Evolutionary conservation across 2,888 invertebrate species (phyloP).

Genomic region (Spilosoma lubricipeda): DNA sequence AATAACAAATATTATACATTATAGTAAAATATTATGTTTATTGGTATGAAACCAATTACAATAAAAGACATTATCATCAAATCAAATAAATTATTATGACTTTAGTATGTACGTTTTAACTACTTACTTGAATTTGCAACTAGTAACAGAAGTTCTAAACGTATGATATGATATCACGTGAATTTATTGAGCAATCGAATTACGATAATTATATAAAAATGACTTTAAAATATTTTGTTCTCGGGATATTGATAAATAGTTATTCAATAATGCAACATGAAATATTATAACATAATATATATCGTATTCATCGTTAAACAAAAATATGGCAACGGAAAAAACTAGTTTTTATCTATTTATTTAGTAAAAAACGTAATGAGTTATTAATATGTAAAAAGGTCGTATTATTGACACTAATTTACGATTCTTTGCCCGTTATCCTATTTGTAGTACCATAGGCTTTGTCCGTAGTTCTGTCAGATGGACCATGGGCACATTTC

Average conservation of each 20-base stretch:
- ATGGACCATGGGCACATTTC: too few relatives aligned
- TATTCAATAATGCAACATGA: slow-evolving; percentile 18
- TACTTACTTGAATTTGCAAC: slow-evolving; percentile 5
- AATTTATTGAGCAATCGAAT: slow-evolving; percentile 32
- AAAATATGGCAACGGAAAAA: slow-evolving; percentile 38
- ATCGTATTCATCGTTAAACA: slow-evolving; percentile 26
- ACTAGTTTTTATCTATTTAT: slow-evolving; percentile 16
- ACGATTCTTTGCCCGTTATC: too few relatives aligned
- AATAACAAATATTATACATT: slow-evolving; percentile 16
- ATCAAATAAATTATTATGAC: slow-evolving; percentile 30
- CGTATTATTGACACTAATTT: not conserved
- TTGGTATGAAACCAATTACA: not conserved
- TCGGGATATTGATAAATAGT: slow-evolving; percentile 24
- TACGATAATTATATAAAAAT: slow-evolving; percentile 22
- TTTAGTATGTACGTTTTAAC: slow-evolving; percentile 36
- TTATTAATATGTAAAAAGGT: slow-evolving; percentile 2
- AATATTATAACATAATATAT: slow-evolving; percentile 2
- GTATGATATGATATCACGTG: slow-evolving; percentile 38
- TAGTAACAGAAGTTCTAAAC: slow-evolving; percentile 13
- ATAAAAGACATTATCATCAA: slow-evolving; percentile 24
- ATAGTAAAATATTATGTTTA: slow-evolving; percentile 8
- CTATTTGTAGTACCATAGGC: too few relatives aligned
- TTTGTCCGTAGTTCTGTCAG: too few relatives aligned
- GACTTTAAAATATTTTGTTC: slow-evolving; percentile 31
- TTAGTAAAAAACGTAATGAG: slow-evolving; percentile 15